phyloP scores from a whole-genome alignment of 2,888 invertebrate genomes.

The Spodoptera picta region DNA sequence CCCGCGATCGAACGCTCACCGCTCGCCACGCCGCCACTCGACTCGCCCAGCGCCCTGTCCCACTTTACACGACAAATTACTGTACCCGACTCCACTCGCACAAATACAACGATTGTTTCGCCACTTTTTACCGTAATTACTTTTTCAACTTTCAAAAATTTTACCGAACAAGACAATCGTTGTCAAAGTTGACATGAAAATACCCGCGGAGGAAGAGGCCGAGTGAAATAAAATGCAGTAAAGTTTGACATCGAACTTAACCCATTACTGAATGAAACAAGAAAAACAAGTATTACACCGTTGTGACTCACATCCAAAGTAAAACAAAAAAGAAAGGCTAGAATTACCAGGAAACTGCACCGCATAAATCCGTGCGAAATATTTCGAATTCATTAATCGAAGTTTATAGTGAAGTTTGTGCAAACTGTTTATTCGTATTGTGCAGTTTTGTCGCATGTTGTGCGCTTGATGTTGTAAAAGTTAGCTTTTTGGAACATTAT shows the following conservation, averaged over 20 bases:
- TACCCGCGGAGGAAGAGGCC: constrained; percentile 2
- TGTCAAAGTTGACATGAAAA: constrained; percentile 25
- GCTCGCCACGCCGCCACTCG: constrained; percentile 60
- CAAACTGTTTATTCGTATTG: constrained; percentile 33
- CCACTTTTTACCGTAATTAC: constrained; percentile 48
- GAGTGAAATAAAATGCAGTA: background rate
- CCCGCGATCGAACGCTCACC: constrained; percentile 78
- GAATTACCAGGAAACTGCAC: constrained; percentile 19
- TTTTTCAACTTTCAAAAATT: constrained; percentile 27
- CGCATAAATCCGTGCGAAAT: constrained; percentile 36
- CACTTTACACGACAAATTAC: constrained; percentile 68
- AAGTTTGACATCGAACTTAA: constrained; percentile 13
- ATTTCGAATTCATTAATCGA: constrained; percentile 46
- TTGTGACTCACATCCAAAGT: constrained; percentile 18
- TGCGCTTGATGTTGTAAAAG: constrained; percentile 9
- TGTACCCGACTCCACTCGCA: constrained; percentile 52
- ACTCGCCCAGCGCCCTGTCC: constrained; percentile 60
- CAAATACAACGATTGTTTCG: constrained; percentile 49
- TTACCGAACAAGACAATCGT: constrained; percentile 23
- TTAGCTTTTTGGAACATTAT: constrained; percentile 4
- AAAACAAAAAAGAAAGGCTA: constrained; percentile 14
- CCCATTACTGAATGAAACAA: constrained; percentile 26
- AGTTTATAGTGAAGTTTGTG: constrained; percentile 32
- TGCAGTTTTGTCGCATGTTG: constrained; percentile 20
- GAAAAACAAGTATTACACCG: constrained; percentile 7